Evolutionary conservation across 1,140 invertebrate genomes (phyloP).

Genomic region (Zeugodacus cucurbitae): DNA sequence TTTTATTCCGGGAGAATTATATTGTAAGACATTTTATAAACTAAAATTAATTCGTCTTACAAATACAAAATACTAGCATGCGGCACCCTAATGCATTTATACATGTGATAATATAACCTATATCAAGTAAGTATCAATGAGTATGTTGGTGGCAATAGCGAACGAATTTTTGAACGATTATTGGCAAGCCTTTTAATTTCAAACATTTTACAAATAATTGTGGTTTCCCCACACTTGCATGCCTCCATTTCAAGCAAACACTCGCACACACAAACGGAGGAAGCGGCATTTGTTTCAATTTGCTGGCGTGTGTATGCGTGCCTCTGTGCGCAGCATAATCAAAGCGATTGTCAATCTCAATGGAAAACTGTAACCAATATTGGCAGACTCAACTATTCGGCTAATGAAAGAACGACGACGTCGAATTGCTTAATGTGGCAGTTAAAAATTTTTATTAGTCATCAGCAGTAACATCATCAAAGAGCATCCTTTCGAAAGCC

Average conservation of each 20-base stretch:
- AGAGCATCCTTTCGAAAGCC: slow-evolving; percentile 11
- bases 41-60: too few relatives aligned
- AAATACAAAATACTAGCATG: background rate
- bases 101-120: background rate
- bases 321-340: background rate
- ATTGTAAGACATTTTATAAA: too few relatives aligned
- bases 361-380: background rate
- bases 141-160: background rate
- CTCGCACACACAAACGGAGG: background rate
- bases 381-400: background rate
- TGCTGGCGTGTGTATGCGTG: background rate
- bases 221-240: background rate
- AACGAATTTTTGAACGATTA: background rate
- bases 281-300: background rate
- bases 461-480: background rate
- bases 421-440: slow-evolving; percentile 5
- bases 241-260: background rate
- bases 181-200: background rate
- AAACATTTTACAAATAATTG: background rate
- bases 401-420: background rate
- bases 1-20: too few relatives aligned
- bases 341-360: background rate
- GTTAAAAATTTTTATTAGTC: slow-evolving; percentile 23
- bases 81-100: background rate
- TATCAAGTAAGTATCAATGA: too few relatives aligned